phyloP scores from a whole-genome alignment of 2,888 invertebrate species.

The Tiphia femorata region DNA sequence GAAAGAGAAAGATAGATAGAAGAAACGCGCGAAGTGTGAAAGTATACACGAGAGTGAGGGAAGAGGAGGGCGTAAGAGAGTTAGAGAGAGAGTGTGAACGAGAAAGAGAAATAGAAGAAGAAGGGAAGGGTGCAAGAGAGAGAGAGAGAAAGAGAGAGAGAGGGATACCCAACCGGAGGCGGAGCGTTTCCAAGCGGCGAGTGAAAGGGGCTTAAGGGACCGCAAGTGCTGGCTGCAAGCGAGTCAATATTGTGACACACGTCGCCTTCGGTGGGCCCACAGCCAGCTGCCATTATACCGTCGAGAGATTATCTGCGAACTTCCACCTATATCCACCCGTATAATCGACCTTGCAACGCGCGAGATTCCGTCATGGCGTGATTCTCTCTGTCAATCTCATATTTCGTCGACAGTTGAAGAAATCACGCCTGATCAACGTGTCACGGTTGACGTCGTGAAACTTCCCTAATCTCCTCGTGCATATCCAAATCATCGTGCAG shows the following conservation, averaged over 20 bases:
- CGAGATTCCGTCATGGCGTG: conserved; percentile 3
- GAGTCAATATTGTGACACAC: conserved; percentile 48
- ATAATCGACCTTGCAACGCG: conserved; percentile 25
- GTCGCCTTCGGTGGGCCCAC: conserved; percentile 20
- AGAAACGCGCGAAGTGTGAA: neutral
- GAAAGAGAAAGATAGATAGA: neutral
- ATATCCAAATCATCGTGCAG: no score
- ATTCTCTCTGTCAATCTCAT: conserved; percentile 12
- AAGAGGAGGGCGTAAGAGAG: neutral
- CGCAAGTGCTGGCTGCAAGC: conserved; percentile 14
- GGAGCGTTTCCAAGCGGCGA: conserved; percentile 19
- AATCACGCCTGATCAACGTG: conserved; percentile 16
- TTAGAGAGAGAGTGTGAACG: neutral
- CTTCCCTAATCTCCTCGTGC: no score
- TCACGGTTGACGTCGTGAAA: no score
- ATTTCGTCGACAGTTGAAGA: conserved; percentile 14
- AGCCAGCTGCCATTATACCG: conserved; percentile 25
- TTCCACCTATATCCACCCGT: conserved; percentile 24
- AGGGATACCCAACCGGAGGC: conserved; percentile 21
- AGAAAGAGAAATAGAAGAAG: neutral
- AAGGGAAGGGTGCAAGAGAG: neutral
- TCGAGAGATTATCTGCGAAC: conserved; percentile 26
- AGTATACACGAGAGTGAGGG: neutral
- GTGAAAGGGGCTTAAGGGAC: conserved; percentile 19
- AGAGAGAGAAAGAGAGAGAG: conserved; percentile 2